Evolutionary conservation across 2,113 vertebrate genomes (phyloP), one percentile per base, ranked within the genome.

Genomic region (Gymnogyps californianus): DNA sequence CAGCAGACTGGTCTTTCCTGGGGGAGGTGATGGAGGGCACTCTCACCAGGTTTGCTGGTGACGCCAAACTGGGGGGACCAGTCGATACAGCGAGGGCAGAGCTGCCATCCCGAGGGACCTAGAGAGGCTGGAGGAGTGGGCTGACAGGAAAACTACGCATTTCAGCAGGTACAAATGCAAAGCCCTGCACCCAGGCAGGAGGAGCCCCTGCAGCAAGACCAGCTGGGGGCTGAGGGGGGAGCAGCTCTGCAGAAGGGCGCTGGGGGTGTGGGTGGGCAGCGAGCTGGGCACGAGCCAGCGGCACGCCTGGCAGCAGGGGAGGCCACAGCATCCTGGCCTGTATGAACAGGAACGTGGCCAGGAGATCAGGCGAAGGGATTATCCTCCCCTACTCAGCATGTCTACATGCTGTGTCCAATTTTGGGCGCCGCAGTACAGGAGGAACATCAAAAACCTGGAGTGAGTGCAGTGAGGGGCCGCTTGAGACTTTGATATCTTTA

Each of bases 291-390:
- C 2, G 12, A 69, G 72, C 32, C 69, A 49, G 66, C 66, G 51
- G 83, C 72, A 32, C 0, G 3, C n/a, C 34, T 20, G 80, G 57
- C 80, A 67, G 36, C 69, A 31, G 15, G n/a, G 52, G 47, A 64
- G 22, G 52, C 40, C 59, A 13, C 11, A 1, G 26, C 55, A 28
- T 59, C 71, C 54, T 42, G 44, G 26, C 29, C 52, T 13, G 2
- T 5, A 14, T 7, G 38, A 47, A 11, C 0, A 0, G 59, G 49
- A 58, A 28, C 0, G 0, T 5, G 11, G 40, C 82, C 57, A 21
- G 78, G 47, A 87, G 38, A 79, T 51, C 38, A 46, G 18, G 55
- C 64, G 36, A n/a, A 78, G 16, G 74, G 61, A 55, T 87, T 90
- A 31, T 72, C 65, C 44, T 82, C 28, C 38, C 28, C 22, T 59